A percentile compares a stretch with the other conserved stretches of the same genome.
Conservation (phyloP, 2,797 vertebrate species). For the Danio kyathit region DNA sequence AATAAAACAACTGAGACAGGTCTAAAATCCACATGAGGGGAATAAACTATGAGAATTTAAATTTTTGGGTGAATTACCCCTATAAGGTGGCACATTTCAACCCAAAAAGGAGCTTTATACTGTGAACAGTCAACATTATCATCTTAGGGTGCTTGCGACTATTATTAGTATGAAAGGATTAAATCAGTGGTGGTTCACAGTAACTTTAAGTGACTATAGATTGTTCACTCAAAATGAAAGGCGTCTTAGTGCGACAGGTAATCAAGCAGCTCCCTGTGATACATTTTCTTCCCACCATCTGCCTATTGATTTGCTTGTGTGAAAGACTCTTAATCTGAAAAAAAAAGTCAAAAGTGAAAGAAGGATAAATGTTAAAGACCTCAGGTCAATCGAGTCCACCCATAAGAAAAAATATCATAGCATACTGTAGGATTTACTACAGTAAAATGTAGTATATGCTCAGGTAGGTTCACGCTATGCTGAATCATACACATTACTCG, state of each 20-base stretch:
- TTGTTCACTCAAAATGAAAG: background rate
- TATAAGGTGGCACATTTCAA: background rate
- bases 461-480: no score
- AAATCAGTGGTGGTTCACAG: background rate
- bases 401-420: background rate
- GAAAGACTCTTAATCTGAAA: background rate
- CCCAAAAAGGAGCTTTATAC: background rate
- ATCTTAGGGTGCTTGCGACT: background rate
- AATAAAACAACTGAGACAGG: no score
- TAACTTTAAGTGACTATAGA: background rate
- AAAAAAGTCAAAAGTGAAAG: background rate
- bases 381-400: background rate
- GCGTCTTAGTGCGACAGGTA: background rate
- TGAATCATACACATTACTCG: no score
- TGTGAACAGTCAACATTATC: background rate
- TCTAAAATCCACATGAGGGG: no score
- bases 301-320: background rate
- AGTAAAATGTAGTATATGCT: no score
- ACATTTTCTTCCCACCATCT: background rate
- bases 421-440: no score
- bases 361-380: no score
- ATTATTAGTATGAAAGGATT: background rate
- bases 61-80: no score
- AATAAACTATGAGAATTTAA: no score
- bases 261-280: background rate